Percentiles rank a stretch among this genome's conserved stretches.
phyloP scores from a whole-genome alignment of 2,888 invertebrate species.

The Sussaba pulchella region DNA sequence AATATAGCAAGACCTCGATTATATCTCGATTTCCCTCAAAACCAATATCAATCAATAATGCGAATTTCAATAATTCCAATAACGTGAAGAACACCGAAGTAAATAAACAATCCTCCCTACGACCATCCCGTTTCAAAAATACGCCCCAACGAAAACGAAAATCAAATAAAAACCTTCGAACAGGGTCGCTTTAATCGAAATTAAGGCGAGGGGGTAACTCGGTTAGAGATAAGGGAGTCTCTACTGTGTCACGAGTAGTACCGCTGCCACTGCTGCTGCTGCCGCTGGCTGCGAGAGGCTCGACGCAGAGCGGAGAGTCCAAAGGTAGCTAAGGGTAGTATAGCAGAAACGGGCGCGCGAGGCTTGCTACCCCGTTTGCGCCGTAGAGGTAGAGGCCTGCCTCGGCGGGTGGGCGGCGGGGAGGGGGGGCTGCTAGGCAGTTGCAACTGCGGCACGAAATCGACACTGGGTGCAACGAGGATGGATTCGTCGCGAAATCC shows the following conservation, averaged over 20 bases:
- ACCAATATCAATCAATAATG: too few species aligned
- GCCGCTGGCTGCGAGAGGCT: conserved; percentile 34
- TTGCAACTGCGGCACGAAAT: conserved; percentile 5
- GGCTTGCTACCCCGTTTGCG: conserved; percentile 3
- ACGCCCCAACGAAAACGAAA: not conserved
- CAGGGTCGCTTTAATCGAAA: not conserved
- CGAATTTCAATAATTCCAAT: too few species aligned
- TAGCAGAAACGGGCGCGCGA: conserved; percentile 22
- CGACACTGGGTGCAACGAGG: conserved; percentile 51
- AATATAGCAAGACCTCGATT: too few species aligned
- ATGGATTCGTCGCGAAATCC: conserved; percentile 59
- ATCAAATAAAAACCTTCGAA: not conserved
- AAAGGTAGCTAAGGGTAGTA: conserved; percentile 22
- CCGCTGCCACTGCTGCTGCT: not conserved
- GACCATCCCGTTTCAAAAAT: too few species aligned
- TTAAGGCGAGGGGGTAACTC: not conserved
- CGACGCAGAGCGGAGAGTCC: conserved; percentile 38
- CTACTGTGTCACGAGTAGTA: conserved; percentile 35
- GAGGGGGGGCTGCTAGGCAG: too few species aligned
- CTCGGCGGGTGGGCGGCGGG: too few species aligned
- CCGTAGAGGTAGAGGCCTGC: conserved; percentile 21
- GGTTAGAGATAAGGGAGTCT: not conserved
- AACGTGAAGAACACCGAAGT: too few species aligned
- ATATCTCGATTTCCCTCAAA: too few species aligned
- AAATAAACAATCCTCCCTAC: too few species aligned